Evolutionary conservation across 2,113 vertebrate genomes (phyloP).

Genomic region (Ochotona curzoniae): DNA sequence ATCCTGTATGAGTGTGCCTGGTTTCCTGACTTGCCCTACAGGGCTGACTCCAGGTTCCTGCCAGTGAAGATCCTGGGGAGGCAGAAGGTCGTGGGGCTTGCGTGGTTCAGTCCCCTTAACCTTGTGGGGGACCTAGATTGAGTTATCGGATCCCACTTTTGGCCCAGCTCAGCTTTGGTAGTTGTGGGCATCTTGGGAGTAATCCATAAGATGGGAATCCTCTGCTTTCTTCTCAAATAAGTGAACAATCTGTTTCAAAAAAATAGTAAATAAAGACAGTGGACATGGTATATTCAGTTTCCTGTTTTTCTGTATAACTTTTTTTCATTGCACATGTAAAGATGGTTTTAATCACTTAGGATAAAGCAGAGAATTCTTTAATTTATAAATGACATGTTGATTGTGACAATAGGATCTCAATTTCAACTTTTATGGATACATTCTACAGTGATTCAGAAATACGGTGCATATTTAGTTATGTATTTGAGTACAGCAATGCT

Average conservation of each 20-base stretch:
- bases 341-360: constrained; percentile 26
- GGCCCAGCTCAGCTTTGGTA: too few relatives aligned
- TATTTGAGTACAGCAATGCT: not conserved
- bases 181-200: too few relatives aligned
- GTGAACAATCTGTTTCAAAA: not conserved
- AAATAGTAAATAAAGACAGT: not conserved
- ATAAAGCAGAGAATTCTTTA: not conserved
- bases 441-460: constrained; percentile 26
- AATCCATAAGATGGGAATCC: too few relatives aligned
- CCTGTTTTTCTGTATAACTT: not conserved
- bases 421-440: constrained; percentile 8
- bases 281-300: not conserved
- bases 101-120: too few relatives aligned
- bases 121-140: too few relatives aligned
- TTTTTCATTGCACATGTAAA: not conserved
- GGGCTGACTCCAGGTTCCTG: too few relatives aligned
- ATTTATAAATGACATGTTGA: not conserved
- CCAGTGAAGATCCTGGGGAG: too few relatives aligned
- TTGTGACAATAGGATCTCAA: not conserved
- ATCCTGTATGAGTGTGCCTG: too few relatives aligned
- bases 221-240: too few relatives aligned
- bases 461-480: not conserved
- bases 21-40: too few relatives aligned
- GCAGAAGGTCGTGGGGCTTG: too few relatives aligned
- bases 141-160: too few relatives aligned